Conservation (phyloP, 2,113 vertebrate species). For the Danio rerio region GRCz12tu NC_133178.1:19028501-19029000, state of each 20-base stretch:
- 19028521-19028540: slow-evolving; percentile 57
- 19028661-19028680: slow-evolving; percentile 39
- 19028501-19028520: slow-evolving; percentile 48
- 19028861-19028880: not conserved
- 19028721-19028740: slow-evolving; percentile 39
- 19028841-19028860: not conserved
- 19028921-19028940: not conserved
- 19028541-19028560: slow-evolving; percentile 52
- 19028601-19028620: not conserved
- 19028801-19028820: slow-evolving; percentile 1
- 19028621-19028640: slow-evolving; percentile 28
- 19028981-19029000: slow-evolving; percentile 5
- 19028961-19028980: not conserved
- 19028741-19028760: slow-evolving; percentile 41
- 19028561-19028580: slow-evolving; percentile 56
- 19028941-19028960: slow-evolving; percentile 15
- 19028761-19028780: slow-evolving; percentile 35
- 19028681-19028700: slow-evolving; percentile 60
- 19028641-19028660: slow-evolving; percentile 30
- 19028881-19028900: not conserved
- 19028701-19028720: slow-evolving; percentile 50
- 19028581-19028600: slow-evolving; percentile 51
- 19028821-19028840: not conserved
- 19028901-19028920: not conserved
- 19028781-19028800: slow-evolving; percentile 29